Percentiles rank a stretch among this genome's conserved stretches.
phyloP scores from a whole-genome alignment of 2,888 invertebrate genomes.

The Cosmopolites sordidus region DNA sequence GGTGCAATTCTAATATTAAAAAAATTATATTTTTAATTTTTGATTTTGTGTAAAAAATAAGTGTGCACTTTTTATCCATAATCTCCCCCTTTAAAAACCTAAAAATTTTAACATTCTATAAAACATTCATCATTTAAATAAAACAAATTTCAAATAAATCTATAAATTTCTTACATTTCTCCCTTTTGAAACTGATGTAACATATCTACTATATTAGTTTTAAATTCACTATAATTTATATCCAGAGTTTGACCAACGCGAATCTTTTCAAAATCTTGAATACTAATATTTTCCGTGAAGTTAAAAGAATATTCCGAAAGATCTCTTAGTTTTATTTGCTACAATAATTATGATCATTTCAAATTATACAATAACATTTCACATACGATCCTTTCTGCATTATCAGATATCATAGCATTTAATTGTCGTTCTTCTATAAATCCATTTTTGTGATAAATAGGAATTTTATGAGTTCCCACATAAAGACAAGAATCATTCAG shows the following conservation, averaged over 20 bases:
- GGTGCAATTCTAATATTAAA: constrained; percentile 40
- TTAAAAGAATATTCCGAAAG: constrained; percentile 41
- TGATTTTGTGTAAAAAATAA: constrained; percentile 44
- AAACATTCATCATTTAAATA: not conserved
- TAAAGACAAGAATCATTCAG: not conserved
- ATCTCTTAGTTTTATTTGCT: constrained; percentile 42
- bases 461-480: not conserved
- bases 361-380: not conserved
- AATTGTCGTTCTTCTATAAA: not conserved
- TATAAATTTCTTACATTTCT: constrained; percentile 35
- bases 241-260: constrained; percentile 42
- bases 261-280: constrained; percentile 40
- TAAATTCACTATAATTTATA: constrained; percentile 44
- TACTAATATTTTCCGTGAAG: constrained; percentile 41
- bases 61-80: constrained; percentile 34
- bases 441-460: not conserved
- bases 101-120: constrained; percentile 9
- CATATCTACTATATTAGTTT: constrained; percentile 42
- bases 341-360: constrained; percentile 16
- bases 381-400: constrained; percentile 2
- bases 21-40: constrained; percentile 45
- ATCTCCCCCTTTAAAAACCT: constrained; percentile 42
- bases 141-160: not conserved
- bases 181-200: constrained; percentile 36
- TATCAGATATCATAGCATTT: not conserved